A percentile compares a stretch with the other conserved stretches of the same genome.
Conservation (phyloP, 2,797 vertebrate genomes). For the Acrossocheilus fasciatus region DNA sequence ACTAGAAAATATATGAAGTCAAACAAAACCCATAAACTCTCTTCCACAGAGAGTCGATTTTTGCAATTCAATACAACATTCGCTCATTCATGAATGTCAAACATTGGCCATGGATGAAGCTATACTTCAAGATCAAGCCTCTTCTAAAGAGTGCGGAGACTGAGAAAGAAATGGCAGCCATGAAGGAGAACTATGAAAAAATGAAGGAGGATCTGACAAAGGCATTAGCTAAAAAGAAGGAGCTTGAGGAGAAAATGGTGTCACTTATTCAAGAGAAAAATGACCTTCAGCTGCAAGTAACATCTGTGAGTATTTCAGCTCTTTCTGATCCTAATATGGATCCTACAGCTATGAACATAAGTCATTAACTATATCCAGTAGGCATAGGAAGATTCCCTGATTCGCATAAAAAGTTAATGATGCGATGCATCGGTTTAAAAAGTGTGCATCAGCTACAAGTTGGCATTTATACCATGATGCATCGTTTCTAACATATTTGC, state of each 20-base stretch:
- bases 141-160: conserved; percentile 28
- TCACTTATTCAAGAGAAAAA: conserved; percentile 83
- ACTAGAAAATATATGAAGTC: not conserved
- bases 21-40: conserved; percentile 65
- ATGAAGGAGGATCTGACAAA: conserved; percentile 83
- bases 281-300: conserved; percentile 65
- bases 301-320: conserved; percentile 71
- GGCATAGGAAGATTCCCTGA: too few relatives aligned
- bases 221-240: conserved; percentile 86
- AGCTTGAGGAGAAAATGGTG: conserved; percentile 91
- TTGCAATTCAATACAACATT: conserved; percentile 16
- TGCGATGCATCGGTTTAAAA: too few relatives aligned
- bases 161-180: conserved; percentile 88
- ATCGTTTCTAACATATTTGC: too few relatives aligned
- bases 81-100: conserved; percentile 34
- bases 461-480: too few relatives aligned
- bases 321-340: too few relatives aligned
- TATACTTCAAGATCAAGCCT: conserved; percentile 31
- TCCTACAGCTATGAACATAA: too few relatives aligned
- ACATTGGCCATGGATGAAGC: conserved; percentile 33
- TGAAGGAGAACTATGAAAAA: conserved; percentile 90
- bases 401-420: too few relatives aligned
- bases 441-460: too few relatives aligned
- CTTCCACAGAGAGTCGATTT: conserved; percentile 65
- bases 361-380: not conserved